Conservation (phyloP, 2,113 vertebrate species). For the Pterocles burchelli region DNA sequence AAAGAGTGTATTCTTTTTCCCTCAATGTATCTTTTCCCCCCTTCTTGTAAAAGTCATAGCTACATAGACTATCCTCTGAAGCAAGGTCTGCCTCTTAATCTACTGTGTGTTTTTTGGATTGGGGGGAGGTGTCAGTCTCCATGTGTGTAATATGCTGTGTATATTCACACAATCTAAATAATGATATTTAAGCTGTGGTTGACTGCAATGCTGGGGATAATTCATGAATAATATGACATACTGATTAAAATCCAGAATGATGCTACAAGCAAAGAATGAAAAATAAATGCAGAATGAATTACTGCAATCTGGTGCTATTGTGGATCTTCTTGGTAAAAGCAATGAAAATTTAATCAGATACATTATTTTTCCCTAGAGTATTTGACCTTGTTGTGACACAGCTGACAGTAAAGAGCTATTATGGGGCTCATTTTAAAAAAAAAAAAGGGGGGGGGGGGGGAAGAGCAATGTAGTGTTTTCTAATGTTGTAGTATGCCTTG, state of each 20-base stretch:
- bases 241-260: neutral
- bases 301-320: constrained; percentile 48
- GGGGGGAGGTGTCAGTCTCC: neutral
- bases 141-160: neutral
- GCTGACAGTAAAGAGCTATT: constrained; percentile 69
- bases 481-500: constrained; percentile 50
- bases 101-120: neutral
- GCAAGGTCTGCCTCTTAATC: neutral
- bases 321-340: constrained; percentile 51
- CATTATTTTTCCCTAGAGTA: constrained; percentile 70
- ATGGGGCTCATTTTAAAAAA: constrained; percentile 2
- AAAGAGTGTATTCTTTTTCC: neutral
- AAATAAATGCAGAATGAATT: constrained; percentile 46
- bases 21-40: neutral
- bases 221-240: neutral
- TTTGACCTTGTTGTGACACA: constrained; percentile 82
- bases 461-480: constrained; percentile 50
- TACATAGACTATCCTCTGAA: neutral
- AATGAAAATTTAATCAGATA: constrained; percentile 69
- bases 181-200: neutral
- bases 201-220: neutral
- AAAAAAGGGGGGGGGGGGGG: neutral
- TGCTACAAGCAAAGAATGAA: constrained; percentile 23
- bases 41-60: neutral
- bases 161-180: neutral